Evolutionary conservation across 2,888 invertebrate species (phyloP), one percentile per base, ranked within the genome.

Genomic region (Synergus umbraculus): DNA sequence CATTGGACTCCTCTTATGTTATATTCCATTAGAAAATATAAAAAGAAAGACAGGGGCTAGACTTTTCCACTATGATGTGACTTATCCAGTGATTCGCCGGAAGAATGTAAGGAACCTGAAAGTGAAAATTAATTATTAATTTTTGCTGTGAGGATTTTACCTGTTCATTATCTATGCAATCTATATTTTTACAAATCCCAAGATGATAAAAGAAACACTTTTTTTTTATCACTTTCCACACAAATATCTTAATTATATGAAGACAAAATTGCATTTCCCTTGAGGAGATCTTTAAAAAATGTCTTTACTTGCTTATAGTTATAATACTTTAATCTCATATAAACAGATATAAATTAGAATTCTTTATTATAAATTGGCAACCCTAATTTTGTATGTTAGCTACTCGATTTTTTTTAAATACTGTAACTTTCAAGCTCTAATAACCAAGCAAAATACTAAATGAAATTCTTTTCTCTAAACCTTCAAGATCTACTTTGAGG

Each of bases 91-190:
- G 92, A 92, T 81, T 92, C 92, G 83, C 91, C 90, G 46, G 92
- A 92, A 84, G 92, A 92, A 87, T 91, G 91, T 87, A 92, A 91
- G 88, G 91, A 91, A 90, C 91, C 92, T 92, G 80, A 86, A 89
- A 83, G 81, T 37, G 12, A 54, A 81, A n/a, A 64, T 78, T 37
- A 10, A 5, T 12, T 22, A 9, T 69, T 73, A 76, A 54, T 73
- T 58, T 76, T n/a, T 15, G 12, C 12, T 64, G 12, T 65, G 41
- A 58, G 37, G 44, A 12, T 18, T 46, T 78, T 43, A 12, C 29
- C 64, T 69, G 76, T 63, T 37, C 37, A 37, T 37, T 37, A 37
- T 37, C 4, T 37, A 37, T 37, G 37, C 37, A 4, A 37, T 37
- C 37, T 2, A 37, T 4, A 37, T 37, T 37, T 37, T 37, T 37